Base-by-base conservation (phyloP, 2,113 vertebrate genomes). In the Neopipo cinnamomea region DNA sequence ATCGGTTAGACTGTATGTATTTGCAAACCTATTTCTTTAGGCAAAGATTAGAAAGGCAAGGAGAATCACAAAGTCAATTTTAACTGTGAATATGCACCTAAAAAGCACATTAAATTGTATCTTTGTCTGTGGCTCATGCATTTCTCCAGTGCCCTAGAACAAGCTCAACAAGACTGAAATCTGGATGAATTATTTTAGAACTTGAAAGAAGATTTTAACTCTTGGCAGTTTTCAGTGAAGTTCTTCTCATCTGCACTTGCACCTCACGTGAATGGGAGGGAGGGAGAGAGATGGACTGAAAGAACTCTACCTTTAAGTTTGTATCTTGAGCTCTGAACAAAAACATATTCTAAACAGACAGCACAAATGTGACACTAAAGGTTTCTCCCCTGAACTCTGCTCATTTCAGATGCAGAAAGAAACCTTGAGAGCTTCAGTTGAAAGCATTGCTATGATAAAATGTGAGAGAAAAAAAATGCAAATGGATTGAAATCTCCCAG, bases 41-140 rank as follows among this genome's bases (percentile, higher is more conserved):
- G 89, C 87, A 83, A 95, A 94, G 82, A 87, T 91, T 87, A 88
- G 83, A 85, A 90, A 94, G 53, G 86, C 85, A 87, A 94, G 86
- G 92, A 94, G 85, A 96, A 85, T 72, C 82, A 92, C 88, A 94
- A 93, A 95, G 88, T 92, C 86, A 93, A 12, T 94, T 95, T 92
- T 82, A 85, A 87, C 73, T 33, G 85, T 93, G 86, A 94, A 89
- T 94, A 72, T 92, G 82, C 88, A 87, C 76, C 91, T 91, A 5
- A 91, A 91, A 94, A 84, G 31, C 85, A 84, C 70, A 46, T 82
- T 82, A 84, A 94, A 89, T 63, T 84, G 39, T 37, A 67, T 84
- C 68, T 62, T 89, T 74, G 46, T 93, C 76, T 88, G 73, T 5
- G 13, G 73, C 44, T 88, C n/a, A 9, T 33, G 23, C 49, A 27